Evolutionary conservation across 1,140 invertebrate genomes (phyloP), one percentile per base, ranked within the genome.

Genomic region (Manduca sexta): DNA sequence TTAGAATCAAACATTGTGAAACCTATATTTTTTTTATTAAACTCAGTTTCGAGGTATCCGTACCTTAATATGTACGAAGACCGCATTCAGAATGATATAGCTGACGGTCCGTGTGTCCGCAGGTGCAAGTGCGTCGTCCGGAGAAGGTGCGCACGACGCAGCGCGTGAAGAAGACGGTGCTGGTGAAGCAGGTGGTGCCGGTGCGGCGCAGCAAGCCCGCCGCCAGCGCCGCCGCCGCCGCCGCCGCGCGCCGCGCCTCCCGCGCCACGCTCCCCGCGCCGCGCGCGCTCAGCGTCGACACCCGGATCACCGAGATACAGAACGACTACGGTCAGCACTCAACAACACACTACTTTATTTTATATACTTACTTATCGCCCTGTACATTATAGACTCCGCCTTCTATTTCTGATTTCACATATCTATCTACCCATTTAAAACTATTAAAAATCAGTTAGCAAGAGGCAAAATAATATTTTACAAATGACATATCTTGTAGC

Each of bases 131-230:
- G 0, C 91, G 93, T 35, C 92, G 93, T 53, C 92, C 93, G 0
- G 93, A 97, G 61, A 95, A 94, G 65, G 92, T 98, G 0, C 91
- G 90, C 46, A 91, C 93, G 4, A 91, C 93, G 15, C 92, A 96
- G 69, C 91, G 92, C 65, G 94, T 98, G 0, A 96, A 96, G 81
- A 96, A 96, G 71, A 96, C 93, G 0, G 94, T 95, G 50, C 92
- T 96, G 86, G 93, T 95, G 1, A 92, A 94, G 60, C 93, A 96
- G 74, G 90, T 95, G 50, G 93, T 96, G 4, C 92, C 92, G 0
- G 93, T 94, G 0, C 88, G 89, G 45, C 34, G 62, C 8, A 47
- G n/a, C 44, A 51, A 45, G 33, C 52, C 58, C 1, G 17, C 48
- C 15, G 30, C 44, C 33, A 39, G 50, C 12, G 40, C 59, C 10